Evolutionary conservation across 2,797 vertebrate genomes (phyloP), one percentile per base, ranked within the genome.

Genomic region (Notoglanidium macrostoma): DNA sequence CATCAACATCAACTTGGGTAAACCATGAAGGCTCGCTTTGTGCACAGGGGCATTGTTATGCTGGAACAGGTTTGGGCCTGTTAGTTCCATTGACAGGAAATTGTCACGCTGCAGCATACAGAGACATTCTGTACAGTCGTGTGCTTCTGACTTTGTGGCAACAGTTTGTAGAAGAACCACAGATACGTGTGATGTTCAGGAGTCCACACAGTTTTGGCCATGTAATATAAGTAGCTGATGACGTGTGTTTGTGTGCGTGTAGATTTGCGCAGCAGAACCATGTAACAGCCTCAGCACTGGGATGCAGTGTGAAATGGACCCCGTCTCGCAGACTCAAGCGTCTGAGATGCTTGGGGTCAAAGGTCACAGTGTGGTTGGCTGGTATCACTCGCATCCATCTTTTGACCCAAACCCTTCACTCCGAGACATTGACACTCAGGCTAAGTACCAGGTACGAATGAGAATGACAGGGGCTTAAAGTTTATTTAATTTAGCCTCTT

Each of bases 251-350:
- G 63, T 90, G 49, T 89, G 57, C 86, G 40, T 88, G 15, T 91
- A 99, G 98, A 96, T 99, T 79, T 94, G 94, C 91, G 96, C 95
- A 46, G 98, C 98, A 49, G 98, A 99, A 92, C 98, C 98, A 0
- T 99, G 98, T 88, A 98, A 96, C 92, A 99, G 98, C 54, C 95
- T 98, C 90, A 99, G 98, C 76, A 99, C 98, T 0, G 98, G 98
- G 0, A 90, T 99, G 74, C 98, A 99, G 94, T 99, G 98, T 1
- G 98, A 99, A 94, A 99, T 99, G 98, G 98, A 99, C 89, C 97
- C 98, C 0, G 95, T 99, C 8, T 98, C 98, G 57, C 98, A 99
- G 85, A 99, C 98, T 0, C 98, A 98, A 92, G 98, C 98, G 29
- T 98, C 97, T 0, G 98, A 99, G 76, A 86, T 95, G 1, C 94